A percentile compares a stretch with the other conserved stretches of the same genome.
These are phyloP conservation scores for Brachyalestes nurse DNA, from an alignment of 2,797 vertebrate genomes.

Conservation along the genomic window DNA sequence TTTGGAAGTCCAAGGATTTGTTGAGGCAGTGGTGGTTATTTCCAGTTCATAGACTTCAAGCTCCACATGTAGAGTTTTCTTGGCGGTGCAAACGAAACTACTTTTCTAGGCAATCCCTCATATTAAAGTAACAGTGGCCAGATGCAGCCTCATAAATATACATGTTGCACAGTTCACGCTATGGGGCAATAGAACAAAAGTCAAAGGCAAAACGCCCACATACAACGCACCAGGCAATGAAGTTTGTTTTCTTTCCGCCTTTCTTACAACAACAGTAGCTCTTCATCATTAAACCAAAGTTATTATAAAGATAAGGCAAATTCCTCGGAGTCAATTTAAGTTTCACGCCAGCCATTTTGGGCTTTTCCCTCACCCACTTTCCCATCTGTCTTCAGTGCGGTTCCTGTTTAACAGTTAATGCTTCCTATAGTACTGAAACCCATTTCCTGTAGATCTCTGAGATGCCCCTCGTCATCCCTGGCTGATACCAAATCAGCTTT, in stretches of 20 bases:
- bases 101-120: background rate
- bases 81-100: background rate
- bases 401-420: slow-evolving; percentile 47
- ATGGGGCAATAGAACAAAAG: slow-evolving; percentile 4
- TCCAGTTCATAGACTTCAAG: background rate
- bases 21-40: background rate
- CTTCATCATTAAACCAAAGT: slow-evolving; percentile 51
- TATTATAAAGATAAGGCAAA: slow-evolving; percentile 57
- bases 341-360: slow-evolving; percentile 30
- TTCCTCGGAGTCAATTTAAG: slow-evolving; percentile 18
- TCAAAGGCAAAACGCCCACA: slow-evolving; percentile 22
- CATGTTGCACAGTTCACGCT: background rate
- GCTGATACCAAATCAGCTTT: background rate
- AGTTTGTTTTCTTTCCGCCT: slow-evolving; percentile 51
- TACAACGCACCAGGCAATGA: slow-evolving; percentile 50
- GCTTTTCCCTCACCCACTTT: slow-evolving; percentile 23
- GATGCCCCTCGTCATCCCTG: background rate
- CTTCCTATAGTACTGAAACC: slow-evolving; percentile 54
- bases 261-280: slow-evolving; percentile 55
- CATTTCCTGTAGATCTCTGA: slow-evolving; percentile 44
- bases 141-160: slow-evolving; percentile 59
- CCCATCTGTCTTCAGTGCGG: slow-evolving; percentile 45
- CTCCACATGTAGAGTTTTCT: background rate
- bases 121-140: slow-evolving; percentile 17
- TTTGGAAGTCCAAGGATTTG: too few relatives aligned